A percentile compares a stretch with the other conserved stretches of the same genome.
These are phyloP conservation scores for Drosophila bifasciata DNA, from an alignment of 1,140 invertebrate species.

Conservation along the genomic window DNA sequence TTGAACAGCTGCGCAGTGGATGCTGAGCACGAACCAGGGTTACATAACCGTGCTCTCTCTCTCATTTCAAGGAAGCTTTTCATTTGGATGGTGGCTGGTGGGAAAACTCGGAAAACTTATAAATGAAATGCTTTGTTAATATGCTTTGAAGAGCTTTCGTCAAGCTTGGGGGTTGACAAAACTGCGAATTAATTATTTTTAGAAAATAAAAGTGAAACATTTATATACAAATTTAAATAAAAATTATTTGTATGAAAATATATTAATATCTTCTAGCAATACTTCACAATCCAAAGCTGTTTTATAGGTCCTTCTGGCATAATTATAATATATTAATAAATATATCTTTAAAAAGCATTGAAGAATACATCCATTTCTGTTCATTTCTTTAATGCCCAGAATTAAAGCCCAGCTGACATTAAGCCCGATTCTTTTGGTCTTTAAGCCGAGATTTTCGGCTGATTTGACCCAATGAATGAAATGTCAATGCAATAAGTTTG, in stretches of 20 bases:
- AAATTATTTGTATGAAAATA: no score
- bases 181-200: background rate
- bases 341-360: no score
- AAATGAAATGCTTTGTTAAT: constrained; percentile 3
- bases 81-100: constrained; percentile 17
- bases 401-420: no score
- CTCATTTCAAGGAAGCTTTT: constrained; percentile 24
- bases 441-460: constrained; percentile 12
- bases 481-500: constrained; percentile 2
- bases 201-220: background rate
- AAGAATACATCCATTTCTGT: no score
- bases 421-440: background rate
- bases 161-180: background rate
- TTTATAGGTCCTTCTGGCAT: no score
- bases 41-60: background rate
- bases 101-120: constrained; percentile 13
- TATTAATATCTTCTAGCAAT: no score
- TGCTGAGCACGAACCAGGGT: constrained; percentile 34
- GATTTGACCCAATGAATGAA: constrained; percentile 5
- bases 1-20: constrained; percentile 63
- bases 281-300: no score
- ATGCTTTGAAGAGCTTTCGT: constrained; percentile 16
- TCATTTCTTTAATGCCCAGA: background rate
- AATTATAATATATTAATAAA: no score
- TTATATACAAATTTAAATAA: no score